Conservation (phyloP, 2,888 invertebrate genomes). For the Cephus sareptanus region DNA sequence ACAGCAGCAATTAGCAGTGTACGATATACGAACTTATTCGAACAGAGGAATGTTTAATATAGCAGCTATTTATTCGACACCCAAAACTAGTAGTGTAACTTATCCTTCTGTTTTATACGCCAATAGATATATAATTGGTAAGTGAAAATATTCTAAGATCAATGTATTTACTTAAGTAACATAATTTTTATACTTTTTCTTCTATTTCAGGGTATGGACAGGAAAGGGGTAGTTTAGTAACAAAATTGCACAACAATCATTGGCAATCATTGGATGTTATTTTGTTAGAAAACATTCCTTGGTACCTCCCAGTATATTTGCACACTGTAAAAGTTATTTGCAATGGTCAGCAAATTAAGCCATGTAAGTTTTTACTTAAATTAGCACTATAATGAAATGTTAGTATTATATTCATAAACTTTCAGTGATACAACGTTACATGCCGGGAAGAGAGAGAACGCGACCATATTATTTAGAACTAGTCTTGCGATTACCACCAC, state of each 20-base stretch:
- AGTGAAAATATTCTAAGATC: constrained; percentile 9
- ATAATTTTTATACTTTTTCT: background rate
- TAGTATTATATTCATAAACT: background rate
- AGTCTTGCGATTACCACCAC: constrained; percentile 81
- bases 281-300: constrained; percentile 90
- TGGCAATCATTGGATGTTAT: constrained; percentile 81
- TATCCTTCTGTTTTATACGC: constrained; percentile 79
- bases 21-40: constrained; percentile 70
- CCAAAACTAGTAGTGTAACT: constrained; percentile 68
- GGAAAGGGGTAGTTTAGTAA: constrained; percentile 89
- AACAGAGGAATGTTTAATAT: constrained; percentile 75
- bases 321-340: constrained; percentile 81
- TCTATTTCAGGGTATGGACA: constrained; percentile 82
- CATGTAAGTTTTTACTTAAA: constrained; percentile 56
- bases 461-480: constrained; percentile 91
- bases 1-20: constrained; percentile 76
- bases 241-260: constrained; percentile 85
- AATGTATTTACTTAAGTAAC: background rate
- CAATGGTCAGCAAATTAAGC: constrained; percentile 72
- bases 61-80: constrained; percentile 70
- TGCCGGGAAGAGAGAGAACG: constrained; percentile 86
- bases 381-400: constrained; percentile 3
- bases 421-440: constrained; percentile 66
- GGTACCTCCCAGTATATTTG: constrained; percentile 90
- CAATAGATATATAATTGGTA: constrained; percentile 79